These are phyloP conservation scores for Sesia apiformis DNA, from an alignment of 2,888 invertebrate genomes.

Conservation along the genomic window DNA sequence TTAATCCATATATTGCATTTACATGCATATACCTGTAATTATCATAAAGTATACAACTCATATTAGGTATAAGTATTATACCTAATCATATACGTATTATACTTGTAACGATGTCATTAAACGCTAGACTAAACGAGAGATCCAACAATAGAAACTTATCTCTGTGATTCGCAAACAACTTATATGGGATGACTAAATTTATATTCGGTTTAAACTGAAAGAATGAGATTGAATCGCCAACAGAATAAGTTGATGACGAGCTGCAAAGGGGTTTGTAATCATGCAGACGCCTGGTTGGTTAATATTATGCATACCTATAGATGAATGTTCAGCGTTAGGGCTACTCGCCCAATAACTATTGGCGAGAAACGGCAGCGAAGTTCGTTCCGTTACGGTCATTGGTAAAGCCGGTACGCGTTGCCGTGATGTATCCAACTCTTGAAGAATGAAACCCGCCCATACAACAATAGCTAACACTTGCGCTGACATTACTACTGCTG, in stretches of 20 bases:
- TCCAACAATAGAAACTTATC: too few relatives aligned
- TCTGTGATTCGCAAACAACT: not conserved
- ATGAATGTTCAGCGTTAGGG: slow-evolving; percentile 53
- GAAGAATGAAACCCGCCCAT: slow-evolving; percentile 58
- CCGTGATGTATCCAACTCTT: slow-evolving; percentile 42
- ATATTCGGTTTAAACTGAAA: too few relatives aligned
- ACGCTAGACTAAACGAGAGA: too few relatives aligned
- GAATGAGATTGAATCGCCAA: not conserved
- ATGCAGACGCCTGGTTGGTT: too few relatives aligned
- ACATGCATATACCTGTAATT: too few relatives aligned
- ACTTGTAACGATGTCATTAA: too few relatives aligned
- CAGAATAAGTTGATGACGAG: too few relatives aligned
- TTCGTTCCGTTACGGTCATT: slow-evolving; percentile 33
- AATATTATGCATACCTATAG: slow-evolving; percentile 34
- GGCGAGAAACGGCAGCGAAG: slow-evolving; percentile 37
- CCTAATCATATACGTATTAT: too few relatives aligned
- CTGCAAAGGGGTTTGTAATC: too few relatives aligned
- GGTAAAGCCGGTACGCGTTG: slow-evolving; percentile 53
- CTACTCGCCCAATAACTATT: slow-evolving; percentile 58
- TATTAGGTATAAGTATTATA: too few relatives aligned
- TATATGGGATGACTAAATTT: not conserved
- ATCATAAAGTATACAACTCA: too few relatives aligned
- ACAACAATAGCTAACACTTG: slow-evolving; percentile 45
- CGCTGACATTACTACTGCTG: slow-evolving; percentile 40
- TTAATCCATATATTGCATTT: too few relatives aligned